Base-by-base conservation (phyloP, 2,888 invertebrate species). In the Baccha elongata region DNA sequence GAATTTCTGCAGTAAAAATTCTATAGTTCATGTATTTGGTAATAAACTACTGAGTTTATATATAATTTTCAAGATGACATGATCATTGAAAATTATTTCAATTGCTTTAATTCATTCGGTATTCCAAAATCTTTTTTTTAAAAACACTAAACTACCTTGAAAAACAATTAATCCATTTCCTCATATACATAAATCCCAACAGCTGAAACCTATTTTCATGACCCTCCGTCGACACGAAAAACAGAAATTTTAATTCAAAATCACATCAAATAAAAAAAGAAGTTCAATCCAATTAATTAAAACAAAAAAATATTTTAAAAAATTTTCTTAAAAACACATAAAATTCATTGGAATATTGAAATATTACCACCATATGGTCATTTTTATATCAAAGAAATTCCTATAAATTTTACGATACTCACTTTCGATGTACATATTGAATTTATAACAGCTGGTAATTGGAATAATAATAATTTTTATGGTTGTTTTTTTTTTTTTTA, bases 301-400 rank as follows among this genome's bases (percentile, higher is more conserved):
- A 48, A 40, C 3, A 26, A 53, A 13, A 62, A 42, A 15, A 32
- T 32, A 32, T 32, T 32, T 32, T 32, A 32, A 32, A 8, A 32
- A 32, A 7, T 7, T 32, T 53, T 64, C 48, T 15, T 19, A 29
- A 50, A 48, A 65, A 50, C 13, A 15, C 8, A 65, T 48, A 50
- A 50, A 58, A 64, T 52, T 62, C 35, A 44, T 37, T 46, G 15
- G 29, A 35, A 50, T 29, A 44, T 65, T 78, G 65, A 78, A 53
- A 68, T 73, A 79, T 73, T 62, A 73, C 68, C 67, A 40, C 62
- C 73, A 79, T 68, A 67, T 73, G 79, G 60, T 68, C 17, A 11
- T 40, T 52, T 21, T n/a, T n/a, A n/a, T 32, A 19, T 3, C 32
- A n/a, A 23, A 13, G 17, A 21, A 29, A 29, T 62, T 71, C 71